Evolutionary conservation across 2,797 vertebrate species (phyloP), one percentile per base, ranked within the genome.

Genomic region (Tauraco hartlaubi): DNA sequence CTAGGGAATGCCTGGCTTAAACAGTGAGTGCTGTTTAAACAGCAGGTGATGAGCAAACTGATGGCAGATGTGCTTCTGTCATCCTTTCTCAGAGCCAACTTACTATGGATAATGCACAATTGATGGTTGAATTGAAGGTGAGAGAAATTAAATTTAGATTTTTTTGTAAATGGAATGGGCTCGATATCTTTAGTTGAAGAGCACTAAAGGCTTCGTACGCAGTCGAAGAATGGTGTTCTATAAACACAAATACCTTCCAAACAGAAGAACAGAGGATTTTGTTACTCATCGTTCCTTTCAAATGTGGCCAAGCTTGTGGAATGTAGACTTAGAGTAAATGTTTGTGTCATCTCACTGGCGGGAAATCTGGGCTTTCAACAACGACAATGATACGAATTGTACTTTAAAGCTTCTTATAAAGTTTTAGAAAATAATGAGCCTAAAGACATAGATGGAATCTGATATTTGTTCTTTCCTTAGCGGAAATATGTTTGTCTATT

Each of bases 281-380:
- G 84, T 97, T 96, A 92, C 82, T 97, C 87, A 81, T 96, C 88
- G 14, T 97, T 95, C 94, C 97, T 97, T 98, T 98, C 96, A 98
- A 96, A 96, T 37, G 51, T 59, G 35, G 85, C 95, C 96, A 96
- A 91, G 79, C 94, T 97, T 95, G 93, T 87, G 84, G 82, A 97
- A 92, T 73, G 68, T 84, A 91, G 92, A 90, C 79, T 96, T 96
- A 95, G 90, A 97, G 77, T 98, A 97, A 97, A 98, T 94, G 87
- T 96, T 97, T 94, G 86, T 98, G 64, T 96, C 96, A 95, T 98
- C 93, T 95, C 72, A 62, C 67, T 96, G 91, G 96, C 31, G 29
- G 93, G 96, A 95, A 91, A 93, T 86, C 85, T 94, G 87, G 87
- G 67, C 77, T 94, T 59, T 91, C 94, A 90, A 91, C 68, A 94